These are phyloP conservation scores for Porphyrio hochstetteri DNA, from an alignment of 2,113 vertebrate genomes.

Conservation along the genomic window DNA sequence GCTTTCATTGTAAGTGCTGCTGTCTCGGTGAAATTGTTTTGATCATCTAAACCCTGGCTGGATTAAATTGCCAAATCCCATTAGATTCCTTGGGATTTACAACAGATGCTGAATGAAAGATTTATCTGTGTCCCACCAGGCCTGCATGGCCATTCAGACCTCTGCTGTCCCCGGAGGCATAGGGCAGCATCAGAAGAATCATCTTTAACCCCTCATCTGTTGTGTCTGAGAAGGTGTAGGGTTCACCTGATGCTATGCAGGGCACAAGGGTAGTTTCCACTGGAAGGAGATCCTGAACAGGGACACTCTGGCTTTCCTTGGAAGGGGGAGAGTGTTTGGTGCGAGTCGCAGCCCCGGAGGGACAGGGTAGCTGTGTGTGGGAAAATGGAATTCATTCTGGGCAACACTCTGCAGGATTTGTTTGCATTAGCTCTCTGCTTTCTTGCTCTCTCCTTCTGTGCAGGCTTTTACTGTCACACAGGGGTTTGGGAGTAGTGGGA, in stretches of 20 bases:
- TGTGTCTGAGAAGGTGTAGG: neutral
- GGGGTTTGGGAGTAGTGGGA: neutral
- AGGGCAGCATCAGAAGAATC: neutral
- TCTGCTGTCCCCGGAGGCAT: neutral
- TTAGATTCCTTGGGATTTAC: conserved; percentile 44
- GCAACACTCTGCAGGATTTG: neutral
- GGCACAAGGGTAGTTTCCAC: neutral
- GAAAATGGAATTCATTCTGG: neutral
- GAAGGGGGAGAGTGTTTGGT: neutral
- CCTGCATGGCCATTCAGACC: neutral
- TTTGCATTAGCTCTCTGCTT: neutral
- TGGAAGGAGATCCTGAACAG: neutral
- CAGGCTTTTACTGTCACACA: neutral
- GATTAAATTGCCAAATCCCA: conserved; percentile 54
- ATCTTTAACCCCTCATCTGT: neutral
- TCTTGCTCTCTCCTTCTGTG: neutral
- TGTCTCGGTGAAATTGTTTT: conserved; percentile 50
- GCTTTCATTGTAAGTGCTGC: neutral
- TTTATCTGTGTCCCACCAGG: neutral
- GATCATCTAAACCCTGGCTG: conserved; percentile 51
- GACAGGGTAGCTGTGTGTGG: neutral
- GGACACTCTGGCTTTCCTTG: neutral
- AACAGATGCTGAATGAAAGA: neutral
- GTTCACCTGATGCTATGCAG: neutral
- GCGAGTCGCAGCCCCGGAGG: neutral